phyloP scores from a whole-genome alignment of 2,113 vertebrate genomes.

The Oreochromis tanganicae region DNA sequence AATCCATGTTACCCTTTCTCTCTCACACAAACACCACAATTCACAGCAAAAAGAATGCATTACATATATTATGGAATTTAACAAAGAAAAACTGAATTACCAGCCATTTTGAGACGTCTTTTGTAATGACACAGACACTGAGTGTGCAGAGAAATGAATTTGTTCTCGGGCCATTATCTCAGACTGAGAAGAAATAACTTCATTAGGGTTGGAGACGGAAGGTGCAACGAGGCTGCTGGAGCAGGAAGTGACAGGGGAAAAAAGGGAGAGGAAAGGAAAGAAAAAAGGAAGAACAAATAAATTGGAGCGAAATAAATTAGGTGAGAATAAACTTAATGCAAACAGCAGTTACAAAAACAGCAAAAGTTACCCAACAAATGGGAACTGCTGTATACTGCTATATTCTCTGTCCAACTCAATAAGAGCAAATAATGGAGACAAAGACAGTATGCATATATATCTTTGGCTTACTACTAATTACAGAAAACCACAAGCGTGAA shows the following conservation, averaged over 20 bases:
- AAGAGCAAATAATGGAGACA: background rate
- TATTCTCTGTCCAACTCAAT: background rate
- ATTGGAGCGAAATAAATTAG: background rate
- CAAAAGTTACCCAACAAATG: background rate
- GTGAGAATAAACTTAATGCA: background rate
- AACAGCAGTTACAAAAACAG: background rate
- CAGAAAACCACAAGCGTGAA: background rate
- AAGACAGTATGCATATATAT: background rate
- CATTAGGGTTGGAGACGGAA: background rate
- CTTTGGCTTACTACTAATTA: background rate
- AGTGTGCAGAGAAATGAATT: constrained; percentile 25
- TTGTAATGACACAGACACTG: constrained; percentile 12
- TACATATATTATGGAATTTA: background rate
- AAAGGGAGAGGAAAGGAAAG: background rate
- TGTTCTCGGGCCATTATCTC: constrained; percentile 22
- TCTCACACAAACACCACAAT: background rate
- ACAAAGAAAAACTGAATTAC: background rate
- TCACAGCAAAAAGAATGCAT: background rate
- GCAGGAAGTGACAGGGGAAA: background rate
- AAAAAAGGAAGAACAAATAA: background rate
- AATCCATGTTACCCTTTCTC: background rate
- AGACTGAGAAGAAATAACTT: constrained; percentile 29
- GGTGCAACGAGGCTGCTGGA: background rate
- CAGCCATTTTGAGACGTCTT: constrained; percentile 3
- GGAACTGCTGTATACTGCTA: background rate